Conservation (phyloP, 2,888 invertebrate species). For the Leptogaster cylindrica region DNA sequence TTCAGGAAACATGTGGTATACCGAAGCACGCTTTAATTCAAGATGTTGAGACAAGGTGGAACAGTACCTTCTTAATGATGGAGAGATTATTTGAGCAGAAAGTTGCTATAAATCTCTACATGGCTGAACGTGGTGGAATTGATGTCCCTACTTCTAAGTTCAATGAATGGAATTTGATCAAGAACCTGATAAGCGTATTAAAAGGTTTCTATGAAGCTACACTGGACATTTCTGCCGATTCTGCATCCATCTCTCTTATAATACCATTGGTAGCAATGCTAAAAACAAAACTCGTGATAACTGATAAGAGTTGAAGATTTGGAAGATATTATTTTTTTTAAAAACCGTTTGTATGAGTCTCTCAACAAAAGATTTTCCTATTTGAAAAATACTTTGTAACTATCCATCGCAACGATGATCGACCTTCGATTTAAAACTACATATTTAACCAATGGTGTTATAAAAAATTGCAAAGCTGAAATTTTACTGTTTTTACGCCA, state of each 20-base stretch:
- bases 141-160: conserved; percentile 45
- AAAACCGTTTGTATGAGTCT: no score
- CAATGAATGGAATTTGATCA: conserved; percentile 43
- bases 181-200: conserved; percentile 44
- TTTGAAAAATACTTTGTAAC: conserved; percentile 16
- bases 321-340: no score
- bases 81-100: conserved; percentile 38
- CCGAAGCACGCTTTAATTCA: conserved; percentile 49
- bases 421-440: conserved; percentile 50
- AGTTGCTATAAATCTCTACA: conserved; percentile 26
- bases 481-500: no score
- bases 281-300: conserved; percentile 24
- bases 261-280: conserved; percentile 49
- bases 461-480: no score
- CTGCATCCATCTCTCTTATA: conserved; percentile 49
- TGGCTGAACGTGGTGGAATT: conserved; percentile 32
- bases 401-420: conserved; percentile 38
- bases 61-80: conserved; percentile 35
- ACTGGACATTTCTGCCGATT: conserved; percentile 48
- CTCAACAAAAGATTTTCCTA: conserved; percentile 45
- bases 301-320: conserved; percentile 5
- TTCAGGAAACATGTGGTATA: no score
- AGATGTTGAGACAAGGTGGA: conserved; percentile 42
- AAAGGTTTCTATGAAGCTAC: conserved; percentile 51
- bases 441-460: no score